Percentiles rank a stretch among this genome's conserved stretches.
These are phyloP conservation scores for Cryptocheilus praepositus DNA, from an alignment of 2,888 invertebrate genomes.

Conservation along the genomic window DNA sequence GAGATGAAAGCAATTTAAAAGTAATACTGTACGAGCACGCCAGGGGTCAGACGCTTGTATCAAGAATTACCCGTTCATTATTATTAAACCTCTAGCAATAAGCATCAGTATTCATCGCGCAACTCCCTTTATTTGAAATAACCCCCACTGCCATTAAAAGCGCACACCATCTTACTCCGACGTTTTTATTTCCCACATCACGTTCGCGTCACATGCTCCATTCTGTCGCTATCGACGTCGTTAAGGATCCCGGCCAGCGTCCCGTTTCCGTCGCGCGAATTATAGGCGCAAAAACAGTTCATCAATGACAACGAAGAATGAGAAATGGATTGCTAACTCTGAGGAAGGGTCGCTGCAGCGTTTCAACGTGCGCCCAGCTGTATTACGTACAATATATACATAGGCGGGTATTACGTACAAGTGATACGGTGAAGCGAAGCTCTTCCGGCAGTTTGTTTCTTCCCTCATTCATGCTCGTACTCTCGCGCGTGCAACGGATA, in stretches of 20 bases:
- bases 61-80: too few species aligned
- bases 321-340: slow-evolving; percentile 32
- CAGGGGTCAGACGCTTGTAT: too few species aligned
- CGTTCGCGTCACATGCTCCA: too few species aligned
- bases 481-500: background rate
- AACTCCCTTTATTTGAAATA: too few species aligned
- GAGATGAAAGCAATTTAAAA: too few species aligned
- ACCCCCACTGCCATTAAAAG: too few species aligned
- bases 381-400: too few species aligned
- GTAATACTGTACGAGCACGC: too few species aligned
- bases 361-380: slow-evolving; percentile 11
- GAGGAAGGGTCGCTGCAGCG: slow-evolving; percentile 28
- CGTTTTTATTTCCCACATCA: too few species aligned
- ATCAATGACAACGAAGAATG: slow-evolving; percentile 40
- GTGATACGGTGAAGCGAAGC: background rate
- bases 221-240: slow-evolving; percentile 22
- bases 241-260: slow-evolving; percentile 26
- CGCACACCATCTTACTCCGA: too few species aligned
- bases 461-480: background rate
- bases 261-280: slow-evolving; percentile 24
- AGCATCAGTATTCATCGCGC: too few species aligned
- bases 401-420: background rate
- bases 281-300: slow-evolving; percentile 37
- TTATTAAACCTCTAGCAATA: too few species aligned
- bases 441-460: slow-evolving; percentile 11